A percentile compares a stretch with the other conserved stretches of the same genome.
Conservation (phyloP, 2,797 vertebrate genomes). For the Gymnopithys bicolor region DNA sequence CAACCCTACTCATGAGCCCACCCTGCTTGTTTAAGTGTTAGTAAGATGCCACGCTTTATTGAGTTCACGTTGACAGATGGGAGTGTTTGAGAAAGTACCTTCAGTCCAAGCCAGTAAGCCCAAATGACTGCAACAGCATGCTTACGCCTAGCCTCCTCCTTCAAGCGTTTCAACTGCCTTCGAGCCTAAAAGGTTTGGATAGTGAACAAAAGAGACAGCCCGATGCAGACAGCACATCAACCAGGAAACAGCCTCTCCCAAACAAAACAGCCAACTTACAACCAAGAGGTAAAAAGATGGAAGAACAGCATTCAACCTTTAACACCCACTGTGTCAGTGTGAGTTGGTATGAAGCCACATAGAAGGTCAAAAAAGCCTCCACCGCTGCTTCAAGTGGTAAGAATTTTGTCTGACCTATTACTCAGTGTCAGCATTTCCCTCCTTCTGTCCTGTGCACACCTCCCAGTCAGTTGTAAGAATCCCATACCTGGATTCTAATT, state of each 20-base stretch:
- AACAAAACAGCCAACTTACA: slow-evolving; percentile 29
- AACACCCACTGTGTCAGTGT: background rate
- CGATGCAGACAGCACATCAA: slow-evolving; percentile 73
- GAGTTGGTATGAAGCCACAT: background rate
- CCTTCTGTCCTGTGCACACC: background rate
- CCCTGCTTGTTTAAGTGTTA: slow-evolving; percentile 59
- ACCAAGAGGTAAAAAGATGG: background rate
- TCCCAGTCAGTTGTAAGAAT: background rate
- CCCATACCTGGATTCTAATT: background rate
- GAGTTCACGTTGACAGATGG: slow-evolving; percentile 43
- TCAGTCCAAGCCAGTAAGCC: slow-evolving; percentile 99
- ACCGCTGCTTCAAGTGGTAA: background rate
- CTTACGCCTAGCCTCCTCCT: slow-evolving; percentile 97
- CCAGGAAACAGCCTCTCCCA: slow-evolving; percentile 58
- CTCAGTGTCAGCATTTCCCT: background rate
- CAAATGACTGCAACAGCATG: slow-evolving; percentile 99
- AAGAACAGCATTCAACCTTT: background rate
- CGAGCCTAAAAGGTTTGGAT: slow-evolving; percentile 92
- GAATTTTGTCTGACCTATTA: background rate
- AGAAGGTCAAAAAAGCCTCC: background rate
- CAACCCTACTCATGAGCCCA: slow-evolving; percentile 22
- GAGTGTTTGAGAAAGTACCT: slow-evolving; percentile 86
- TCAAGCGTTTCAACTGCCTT: slow-evolving; percentile 97
- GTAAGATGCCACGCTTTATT: slow-evolving; percentile 58
- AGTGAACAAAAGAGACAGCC: slow-evolving; percentile 80